phyloP scores from a whole-genome alignment of 2,797 vertebrate species.

The Gallinago solitaria region DNA sequence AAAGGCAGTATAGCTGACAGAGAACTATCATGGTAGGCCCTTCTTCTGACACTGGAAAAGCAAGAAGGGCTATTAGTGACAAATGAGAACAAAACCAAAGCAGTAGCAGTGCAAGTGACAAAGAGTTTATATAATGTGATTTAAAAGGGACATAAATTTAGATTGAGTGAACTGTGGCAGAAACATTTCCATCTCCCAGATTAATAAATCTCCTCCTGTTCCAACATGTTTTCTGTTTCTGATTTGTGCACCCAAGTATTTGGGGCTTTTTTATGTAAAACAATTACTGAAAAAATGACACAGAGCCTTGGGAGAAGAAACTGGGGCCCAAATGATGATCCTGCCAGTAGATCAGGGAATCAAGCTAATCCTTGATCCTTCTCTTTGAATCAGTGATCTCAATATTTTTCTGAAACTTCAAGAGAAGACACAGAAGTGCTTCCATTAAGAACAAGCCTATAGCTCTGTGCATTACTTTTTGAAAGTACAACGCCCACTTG shows the following conservation, averaged over 20 bases:
- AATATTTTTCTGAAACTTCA: not conserved
- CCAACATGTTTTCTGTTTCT: not conserved
- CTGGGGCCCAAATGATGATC: not conserved
- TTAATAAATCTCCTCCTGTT: not conserved
- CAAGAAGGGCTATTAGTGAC: not conserved
- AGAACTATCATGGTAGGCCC: not conserved
- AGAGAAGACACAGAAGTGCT: not conserved
- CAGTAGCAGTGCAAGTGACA: not conserved
- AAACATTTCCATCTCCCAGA: not conserved
- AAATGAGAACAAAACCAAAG: not conserved
- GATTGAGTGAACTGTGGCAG: not conserved
- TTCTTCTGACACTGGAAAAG: not conserved
- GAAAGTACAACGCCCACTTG: slow-evolving; percentile 19
- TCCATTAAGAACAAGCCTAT: not conserved
- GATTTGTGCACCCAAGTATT: not conserved
- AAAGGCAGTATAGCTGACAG: not conserved
- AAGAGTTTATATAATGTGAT: not conserved
- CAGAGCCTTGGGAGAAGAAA: not conserved
- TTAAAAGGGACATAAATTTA: not conserved
- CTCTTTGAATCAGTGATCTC: not conserved
- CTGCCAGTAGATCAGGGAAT: not conserved
- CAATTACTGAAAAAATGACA: not conserved
- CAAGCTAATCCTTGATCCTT: not conserved
- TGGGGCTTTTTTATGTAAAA: not conserved
- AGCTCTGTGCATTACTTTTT: not conserved